Percentiles rank a stretch among this genome's conserved stretches.
Evolutionary conservation across 1,140 invertebrate species (phyloP).

Genomic region (Spodoptera litura): DNA sequence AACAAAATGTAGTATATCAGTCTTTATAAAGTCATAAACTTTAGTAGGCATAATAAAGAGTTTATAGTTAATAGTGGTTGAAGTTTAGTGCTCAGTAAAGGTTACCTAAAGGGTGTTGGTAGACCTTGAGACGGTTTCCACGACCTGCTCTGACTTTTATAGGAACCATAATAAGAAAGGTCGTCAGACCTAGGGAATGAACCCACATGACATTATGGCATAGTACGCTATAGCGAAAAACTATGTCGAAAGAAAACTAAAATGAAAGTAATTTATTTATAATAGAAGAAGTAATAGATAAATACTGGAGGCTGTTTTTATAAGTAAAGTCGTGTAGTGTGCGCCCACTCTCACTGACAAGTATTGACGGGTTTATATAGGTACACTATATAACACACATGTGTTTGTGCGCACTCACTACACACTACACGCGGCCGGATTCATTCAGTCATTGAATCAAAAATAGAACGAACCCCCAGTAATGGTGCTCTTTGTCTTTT

Average conservation of each 20-base stretch:
- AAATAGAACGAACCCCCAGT: background rate
- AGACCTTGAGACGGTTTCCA: slow-evolving; percentile 3
- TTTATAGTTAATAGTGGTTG: slow-evolving; percentile 2
- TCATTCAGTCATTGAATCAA: background rate
- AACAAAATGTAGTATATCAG: no score
- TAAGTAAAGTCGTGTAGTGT: slow-evolving; percentile 2
- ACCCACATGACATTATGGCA: no score
- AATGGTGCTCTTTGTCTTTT: background rate
- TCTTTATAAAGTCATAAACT: no score
- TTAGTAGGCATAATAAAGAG: no score
- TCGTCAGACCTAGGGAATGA: background rate
- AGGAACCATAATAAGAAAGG: background rate
- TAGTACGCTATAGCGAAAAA: no score
- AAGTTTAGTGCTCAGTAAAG: background rate
- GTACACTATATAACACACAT: background rate
- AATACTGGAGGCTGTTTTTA: background rate
- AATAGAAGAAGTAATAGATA: no score
- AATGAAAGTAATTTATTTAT: no score
- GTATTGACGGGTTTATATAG: slow-evolving; percentile 4
- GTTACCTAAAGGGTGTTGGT: slow-evolving; percentile 8
- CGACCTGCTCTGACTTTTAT: background rate
- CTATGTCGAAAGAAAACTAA: no score
- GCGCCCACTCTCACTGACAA: background rate
- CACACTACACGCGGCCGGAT: background rate
- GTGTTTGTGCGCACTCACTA: background rate